phyloP scores from a whole-genome alignment of 2,797 vertebrate genomes.

The Bucorvus abyssinicus region DNA sequence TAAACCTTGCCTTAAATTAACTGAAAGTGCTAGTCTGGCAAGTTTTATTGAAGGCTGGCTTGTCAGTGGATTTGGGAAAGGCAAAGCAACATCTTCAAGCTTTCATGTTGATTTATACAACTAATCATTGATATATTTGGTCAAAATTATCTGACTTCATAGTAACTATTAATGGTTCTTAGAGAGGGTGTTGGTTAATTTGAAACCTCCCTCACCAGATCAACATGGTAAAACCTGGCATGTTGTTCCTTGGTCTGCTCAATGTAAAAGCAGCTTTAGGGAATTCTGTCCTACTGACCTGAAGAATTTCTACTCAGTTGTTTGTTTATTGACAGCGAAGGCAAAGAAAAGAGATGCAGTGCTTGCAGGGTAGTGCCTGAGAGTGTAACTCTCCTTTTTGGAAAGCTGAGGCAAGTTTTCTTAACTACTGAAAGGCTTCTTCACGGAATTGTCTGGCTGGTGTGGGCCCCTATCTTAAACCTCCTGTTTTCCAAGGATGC shows the following conservation, averaged over 20 bases:
- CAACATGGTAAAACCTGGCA: background rate
- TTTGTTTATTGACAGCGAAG: background rate
- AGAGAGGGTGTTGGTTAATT: background rate
- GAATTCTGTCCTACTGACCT: background rate
- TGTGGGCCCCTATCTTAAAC: background rate
- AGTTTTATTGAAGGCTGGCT: constrained; percentile 14
- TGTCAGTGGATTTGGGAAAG: constrained; percentile 4
- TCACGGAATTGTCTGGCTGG: background rate
- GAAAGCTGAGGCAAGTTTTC: background rate
- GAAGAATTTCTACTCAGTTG: background rate
- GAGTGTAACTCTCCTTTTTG: background rate
- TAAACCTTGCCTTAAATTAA: constrained; percentile 56
- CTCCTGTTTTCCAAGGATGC: background rate
- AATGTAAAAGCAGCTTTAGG: background rate
- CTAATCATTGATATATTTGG: background rate
- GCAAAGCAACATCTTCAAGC: too few relatives aligned
- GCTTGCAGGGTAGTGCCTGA: background rate
- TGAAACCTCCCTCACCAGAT: background rate
- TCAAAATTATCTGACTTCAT: background rate
- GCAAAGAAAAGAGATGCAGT: background rate
- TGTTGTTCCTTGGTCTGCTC: background rate
- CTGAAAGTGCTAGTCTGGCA: constrained; percentile 12
- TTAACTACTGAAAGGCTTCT: background rate
- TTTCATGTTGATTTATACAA: background rate
- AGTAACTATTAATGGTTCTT: background rate